Percentiles rank a stretch among this genome's conserved stretches.
These are phyloP conservation scores for Drosophila virilis DNA, from an alignment of 1,140 invertebrate species.

Conservation along the genomic window DNA sequence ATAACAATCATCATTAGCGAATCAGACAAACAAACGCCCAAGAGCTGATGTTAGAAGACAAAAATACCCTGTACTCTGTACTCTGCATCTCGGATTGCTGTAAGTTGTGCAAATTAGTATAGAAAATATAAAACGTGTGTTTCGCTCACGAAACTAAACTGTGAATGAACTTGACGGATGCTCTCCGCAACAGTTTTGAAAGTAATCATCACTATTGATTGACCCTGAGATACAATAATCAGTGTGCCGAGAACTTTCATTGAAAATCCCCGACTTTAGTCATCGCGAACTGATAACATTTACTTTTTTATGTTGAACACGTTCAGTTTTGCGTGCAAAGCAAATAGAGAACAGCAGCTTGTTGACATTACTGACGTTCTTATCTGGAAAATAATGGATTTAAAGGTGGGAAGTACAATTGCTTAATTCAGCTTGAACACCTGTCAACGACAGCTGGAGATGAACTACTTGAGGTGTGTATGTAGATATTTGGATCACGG, in stretches of 20 bases:
- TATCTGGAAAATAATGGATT: conserved; percentile 1
- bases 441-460: conserved; percentile 7
- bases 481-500: conserved; percentile 4
- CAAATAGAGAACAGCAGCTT: conserved; percentile 16
- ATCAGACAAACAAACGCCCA: conserved; percentile 5
- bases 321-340: neutral
- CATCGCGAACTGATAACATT: conserved; percentile 23
- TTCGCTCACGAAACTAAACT: neutral
- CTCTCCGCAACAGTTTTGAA: neutral
- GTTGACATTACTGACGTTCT: conserved; percentile 22
- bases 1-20: conserved; percentile 36
- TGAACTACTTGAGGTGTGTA: neutral
- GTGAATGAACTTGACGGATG: conserved; percentile 2
- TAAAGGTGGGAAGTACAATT: neutral
- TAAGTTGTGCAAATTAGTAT: no score
- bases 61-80: conserved; percentile 3
- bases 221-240: conserved; percentile 7
- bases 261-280: conserved; percentile 24
- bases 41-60: neutral
- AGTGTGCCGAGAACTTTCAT: conserved; percentile 8
- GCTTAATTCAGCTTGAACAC: conserved; percentile 18
- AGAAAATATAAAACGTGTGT: neutral
- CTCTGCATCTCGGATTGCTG: no score
- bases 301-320: conserved; percentile 16
- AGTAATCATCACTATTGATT: conserved; percentile 2